Conservation (phyloP, 2,797 vertebrate species). For the Siniperca undulata region DNA sequence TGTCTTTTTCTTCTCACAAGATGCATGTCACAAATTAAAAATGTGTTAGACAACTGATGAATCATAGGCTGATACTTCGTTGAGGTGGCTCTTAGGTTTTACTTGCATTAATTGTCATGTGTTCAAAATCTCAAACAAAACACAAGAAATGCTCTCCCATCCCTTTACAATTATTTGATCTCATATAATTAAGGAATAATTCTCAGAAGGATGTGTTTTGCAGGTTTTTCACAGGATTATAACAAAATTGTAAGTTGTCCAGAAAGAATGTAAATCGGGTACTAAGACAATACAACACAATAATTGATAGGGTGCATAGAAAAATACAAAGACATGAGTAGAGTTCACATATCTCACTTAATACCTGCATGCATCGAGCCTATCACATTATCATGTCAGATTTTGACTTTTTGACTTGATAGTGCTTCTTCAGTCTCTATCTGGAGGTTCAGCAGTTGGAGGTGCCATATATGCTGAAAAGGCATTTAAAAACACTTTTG, state of each 20-base stretch:
- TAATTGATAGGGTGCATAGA: background rate
- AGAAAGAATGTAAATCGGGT: background rate
- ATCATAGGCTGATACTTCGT: background rate
- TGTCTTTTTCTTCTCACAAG: conserved; percentile 5
- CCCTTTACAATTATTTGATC: background rate
- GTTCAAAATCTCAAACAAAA: background rate
- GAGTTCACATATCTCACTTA: background rate
- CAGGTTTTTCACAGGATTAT: background rate
- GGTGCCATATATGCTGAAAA: background rate
- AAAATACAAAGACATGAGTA: background rate
- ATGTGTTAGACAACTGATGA: conserved; percentile 17
- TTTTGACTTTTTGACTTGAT: no score
- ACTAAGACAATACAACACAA: background rate
- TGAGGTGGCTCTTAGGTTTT: background rate
- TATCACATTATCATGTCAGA: no score
- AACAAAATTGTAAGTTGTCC: background rate
- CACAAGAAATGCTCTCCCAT: background rate
- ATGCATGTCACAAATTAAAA: background rate
- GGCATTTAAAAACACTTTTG: background rate
- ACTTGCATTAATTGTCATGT: background rate
- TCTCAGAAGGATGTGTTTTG: background rate
- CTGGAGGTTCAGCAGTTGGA: background rate
- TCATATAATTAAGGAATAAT: background rate
- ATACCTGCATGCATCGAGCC: no score
- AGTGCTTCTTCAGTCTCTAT: background rate